These are phyloP conservation scores for Poecilus cupreus DNA, from an alignment of 2,888 invertebrate species.

Conservation along the genomic window DNA sequence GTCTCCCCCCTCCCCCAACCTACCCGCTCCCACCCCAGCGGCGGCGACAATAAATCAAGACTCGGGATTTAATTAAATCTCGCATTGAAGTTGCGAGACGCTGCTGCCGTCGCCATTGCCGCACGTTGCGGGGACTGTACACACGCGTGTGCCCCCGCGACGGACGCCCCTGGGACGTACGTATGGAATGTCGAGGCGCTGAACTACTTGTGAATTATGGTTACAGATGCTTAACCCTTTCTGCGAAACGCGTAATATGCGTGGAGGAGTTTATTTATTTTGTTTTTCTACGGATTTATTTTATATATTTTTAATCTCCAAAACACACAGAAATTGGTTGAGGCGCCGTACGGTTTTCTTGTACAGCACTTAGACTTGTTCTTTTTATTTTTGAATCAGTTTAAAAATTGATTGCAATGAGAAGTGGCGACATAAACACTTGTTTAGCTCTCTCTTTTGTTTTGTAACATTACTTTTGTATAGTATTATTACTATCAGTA, in stretches of 20 bases:
- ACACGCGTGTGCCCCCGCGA: conserved; percentile 7
- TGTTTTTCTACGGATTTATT: neutral
- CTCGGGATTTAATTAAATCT: conserved; percentile 76
- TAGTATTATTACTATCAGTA: too few relatives aligned
- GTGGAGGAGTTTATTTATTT: neutral
- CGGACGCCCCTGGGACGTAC: conserved; percentile 9
- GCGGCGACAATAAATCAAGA: conserved; percentile 75
- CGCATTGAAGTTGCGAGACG: conserved; percentile 75
- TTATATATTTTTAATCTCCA: too few relatives aligned
- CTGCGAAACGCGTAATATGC: neutral
- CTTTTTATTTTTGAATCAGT: too few relatives aligned
- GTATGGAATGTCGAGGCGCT: conserved; percentile 38
- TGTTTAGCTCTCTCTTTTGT: too few relatives aligned
- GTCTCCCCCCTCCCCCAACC: neutral
- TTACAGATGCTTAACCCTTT: conserved; percentile 22
- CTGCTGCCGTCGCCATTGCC: conserved; percentile 67
- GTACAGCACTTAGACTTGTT: too few relatives aligned
- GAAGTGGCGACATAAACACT: too few relatives aligned
- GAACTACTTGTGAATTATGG: conserved; percentile 34
- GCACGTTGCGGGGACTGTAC: conserved; percentile 47
- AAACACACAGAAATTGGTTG: too few relatives aligned
- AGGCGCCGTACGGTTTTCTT: too few relatives aligned
- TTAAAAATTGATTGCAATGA: too few relatives aligned
- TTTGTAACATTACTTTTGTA: too few relatives aligned
- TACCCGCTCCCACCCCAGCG: conserved; percentile 55